Conservation (phyloP, 2,113 vertebrate genomes). For the Tylochromis polylepis region DNA sequence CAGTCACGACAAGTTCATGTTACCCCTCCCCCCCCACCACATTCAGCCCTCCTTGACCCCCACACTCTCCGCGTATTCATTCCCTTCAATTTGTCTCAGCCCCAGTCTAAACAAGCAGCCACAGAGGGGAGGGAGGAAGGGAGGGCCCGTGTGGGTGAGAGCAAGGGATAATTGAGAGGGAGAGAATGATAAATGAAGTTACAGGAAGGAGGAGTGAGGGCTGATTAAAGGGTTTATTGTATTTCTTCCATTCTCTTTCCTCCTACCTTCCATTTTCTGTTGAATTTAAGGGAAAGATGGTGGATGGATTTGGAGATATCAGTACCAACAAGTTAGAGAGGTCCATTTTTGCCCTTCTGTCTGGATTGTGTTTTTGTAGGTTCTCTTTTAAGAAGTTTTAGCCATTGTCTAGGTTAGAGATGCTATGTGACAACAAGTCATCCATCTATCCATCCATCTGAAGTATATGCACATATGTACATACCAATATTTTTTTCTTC, state of each 20-base stretch:
- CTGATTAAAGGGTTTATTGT: constrained; percentile 30
- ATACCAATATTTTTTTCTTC: background rate
- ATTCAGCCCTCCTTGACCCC: constrained; percentile 59
- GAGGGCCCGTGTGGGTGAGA: background rate
- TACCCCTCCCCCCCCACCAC: constrained; percentile 20
- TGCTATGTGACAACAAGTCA: background rate
- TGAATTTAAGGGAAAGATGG: background rate
- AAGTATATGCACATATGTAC: background rate
- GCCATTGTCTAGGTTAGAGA: background rate
- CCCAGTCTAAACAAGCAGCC: constrained; percentile 70
- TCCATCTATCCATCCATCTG: background rate
- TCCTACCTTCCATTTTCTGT: constrained; percentile 16
- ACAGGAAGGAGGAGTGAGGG: background rate
- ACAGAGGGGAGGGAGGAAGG: background rate
- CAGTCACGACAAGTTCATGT: constrained; percentile 44
- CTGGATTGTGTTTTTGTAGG: background rate
- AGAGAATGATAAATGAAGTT: constrained; percentile 45
- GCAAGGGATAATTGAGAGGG: constrained; percentile 32
- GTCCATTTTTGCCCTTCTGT: background rate
- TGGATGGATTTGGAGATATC: background rate
- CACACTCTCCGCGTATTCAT: constrained; percentile 48
- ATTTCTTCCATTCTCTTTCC: background rate
- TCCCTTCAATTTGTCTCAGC: constrained; percentile 59
- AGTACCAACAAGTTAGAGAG: background rate
- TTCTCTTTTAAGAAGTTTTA: background rate